Evolutionary conservation across 2,113 vertebrate genomes (phyloP), one percentile per base, ranked within the genome.

Genomic region (Cairina moschata): DNA sequence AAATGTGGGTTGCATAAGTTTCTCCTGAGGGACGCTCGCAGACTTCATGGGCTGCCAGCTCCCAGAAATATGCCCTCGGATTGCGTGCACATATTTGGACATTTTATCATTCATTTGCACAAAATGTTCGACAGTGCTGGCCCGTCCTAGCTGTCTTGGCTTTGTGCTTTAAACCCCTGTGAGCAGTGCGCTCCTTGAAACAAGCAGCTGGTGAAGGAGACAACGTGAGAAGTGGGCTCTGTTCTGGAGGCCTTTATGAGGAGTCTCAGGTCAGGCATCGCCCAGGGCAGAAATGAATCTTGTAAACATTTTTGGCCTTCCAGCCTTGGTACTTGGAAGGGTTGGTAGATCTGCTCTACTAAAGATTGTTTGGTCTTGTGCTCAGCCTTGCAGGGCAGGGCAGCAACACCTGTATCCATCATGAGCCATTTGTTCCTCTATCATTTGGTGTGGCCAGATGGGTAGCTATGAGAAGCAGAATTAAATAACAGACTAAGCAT

Each of bases 61-160:
- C 91, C 93, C 94, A 95, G 93, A 95, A 96, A 80, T 90, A 71
- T 94, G 90, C 73, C 93, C 83, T 96, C 11, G 14, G 75, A 26
- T 86, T 86, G 94, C 22, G 40, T 96, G 95, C 96, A 90, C 95
- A 95, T 96, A 96, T 97, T 97, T 97, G 96, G 95, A 88, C 94
- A 95, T 96, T 95, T 65, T 94, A 90, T 52, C 50, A 52, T 26
- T 52, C 50, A 52, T 52, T 52, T 96, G 80, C 91, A 88, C 96
- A 95, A 95, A 94, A 77, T 65, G 78, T 83, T 94, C 1, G 2
- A 1, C 90, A 75, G 55, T 36, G 63, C 88, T 90, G 91, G 96
- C 80, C 83, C 1, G n/a, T 88, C 81, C 67, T 42, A 21, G 82
- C 87, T 94, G n/a, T 14, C 63, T 83, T 26, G 60, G 91, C 83